Conservation (phyloP, 2,797 vertebrate species). For the Channallabes apus region DNA sequence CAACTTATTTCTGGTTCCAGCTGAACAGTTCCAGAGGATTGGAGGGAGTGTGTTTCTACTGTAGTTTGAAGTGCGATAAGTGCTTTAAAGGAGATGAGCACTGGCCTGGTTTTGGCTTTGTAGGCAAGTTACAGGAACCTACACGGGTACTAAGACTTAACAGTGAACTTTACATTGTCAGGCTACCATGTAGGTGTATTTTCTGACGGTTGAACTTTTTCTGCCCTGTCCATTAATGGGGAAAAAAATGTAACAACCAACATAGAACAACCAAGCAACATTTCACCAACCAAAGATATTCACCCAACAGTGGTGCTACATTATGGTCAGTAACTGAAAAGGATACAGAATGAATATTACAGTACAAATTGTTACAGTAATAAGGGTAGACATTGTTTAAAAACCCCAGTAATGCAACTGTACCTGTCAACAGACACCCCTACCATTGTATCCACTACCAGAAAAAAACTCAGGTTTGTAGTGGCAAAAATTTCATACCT, state of each 20-base stretch:
- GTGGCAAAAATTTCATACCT: not conserved
- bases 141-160: not conserved
- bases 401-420: not conserved
- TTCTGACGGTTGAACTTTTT: not conserved
- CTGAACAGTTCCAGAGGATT: not conserved
- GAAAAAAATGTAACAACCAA: not conserved
- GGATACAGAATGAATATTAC: not conserved
- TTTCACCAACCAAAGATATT: not conserved
- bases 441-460: not conserved
- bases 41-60: not conserved
- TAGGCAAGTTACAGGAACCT: not conserved
- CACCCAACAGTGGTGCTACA: not conserved
- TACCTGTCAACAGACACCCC: not conserved
- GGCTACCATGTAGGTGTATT: not conserved
- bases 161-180: not conserved
- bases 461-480: not conserved
- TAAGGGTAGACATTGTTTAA: not conserved
- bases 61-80: not conserved
- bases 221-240: not conserved
- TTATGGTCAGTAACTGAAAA: not conserved
- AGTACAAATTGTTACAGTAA: not conserved
- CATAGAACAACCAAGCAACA: not conserved
- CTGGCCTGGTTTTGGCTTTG: not conserved
- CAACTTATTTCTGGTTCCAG: not conserved
- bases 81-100: not conserved